A percentile compares a stretch with the other conserved stretches of the same genome.
Conservation (phyloP, 2,888 invertebrate genomes). For the Odontothrips loti region DNA sequence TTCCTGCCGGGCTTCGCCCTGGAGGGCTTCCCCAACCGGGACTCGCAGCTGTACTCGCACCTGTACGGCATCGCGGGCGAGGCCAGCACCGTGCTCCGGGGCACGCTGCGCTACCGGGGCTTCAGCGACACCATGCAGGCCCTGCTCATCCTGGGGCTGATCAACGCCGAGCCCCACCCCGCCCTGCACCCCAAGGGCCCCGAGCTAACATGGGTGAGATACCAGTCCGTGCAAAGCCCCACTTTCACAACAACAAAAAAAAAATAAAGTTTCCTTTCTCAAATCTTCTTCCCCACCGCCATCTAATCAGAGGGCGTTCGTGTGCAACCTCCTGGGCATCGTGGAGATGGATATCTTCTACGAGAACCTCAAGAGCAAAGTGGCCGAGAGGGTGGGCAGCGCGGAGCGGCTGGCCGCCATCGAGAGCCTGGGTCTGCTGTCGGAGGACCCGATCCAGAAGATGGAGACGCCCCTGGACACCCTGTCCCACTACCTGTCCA, state of each 20-base stretch:
- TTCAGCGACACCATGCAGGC: slow-evolving; percentile 85
- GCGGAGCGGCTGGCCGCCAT: slow-evolving; percentile 67
- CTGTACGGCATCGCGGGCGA: slow-evolving; percentile 81
- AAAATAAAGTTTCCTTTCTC: too few species aligned
- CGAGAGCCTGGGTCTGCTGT: slow-evolving; percentile 82
- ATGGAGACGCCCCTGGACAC: slow-evolving; percentile 86
- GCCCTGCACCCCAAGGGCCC: slow-evolving; percentile 93
- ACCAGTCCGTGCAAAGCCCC: not conserved
- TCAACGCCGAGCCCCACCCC: slow-evolving; percentile 81
- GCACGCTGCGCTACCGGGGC: slow-evolving; percentile 89
- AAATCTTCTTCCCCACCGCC: not conserved
- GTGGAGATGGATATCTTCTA: slow-evolving; percentile 83
- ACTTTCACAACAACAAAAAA: too few species aligned
- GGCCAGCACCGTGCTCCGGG: slow-evolving; percentile 84
- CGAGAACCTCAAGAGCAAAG: slow-evolving; percentile 81
- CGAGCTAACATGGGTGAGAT: slow-evolving; percentile 85
- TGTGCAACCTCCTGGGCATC: slow-evolving; percentile 80
- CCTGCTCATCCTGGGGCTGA: slow-evolving; percentile 80
- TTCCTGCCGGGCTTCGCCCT: slow-evolving; percentile 95
- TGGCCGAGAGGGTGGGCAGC: slow-evolving; percentile 73
- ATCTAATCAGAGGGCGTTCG: slow-evolving; percentile 65
- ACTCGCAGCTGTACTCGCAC: slow-evolving; percentile 82
- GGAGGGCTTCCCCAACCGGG: slow-evolving; percentile 95
- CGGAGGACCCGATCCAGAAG: slow-evolving; percentile 77
- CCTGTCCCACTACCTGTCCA: slow-evolving; percentile 80